phyloP scores from a whole-genome alignment of 2,113 vertebrate species.

The Saimiri boliviensis region DNA sequence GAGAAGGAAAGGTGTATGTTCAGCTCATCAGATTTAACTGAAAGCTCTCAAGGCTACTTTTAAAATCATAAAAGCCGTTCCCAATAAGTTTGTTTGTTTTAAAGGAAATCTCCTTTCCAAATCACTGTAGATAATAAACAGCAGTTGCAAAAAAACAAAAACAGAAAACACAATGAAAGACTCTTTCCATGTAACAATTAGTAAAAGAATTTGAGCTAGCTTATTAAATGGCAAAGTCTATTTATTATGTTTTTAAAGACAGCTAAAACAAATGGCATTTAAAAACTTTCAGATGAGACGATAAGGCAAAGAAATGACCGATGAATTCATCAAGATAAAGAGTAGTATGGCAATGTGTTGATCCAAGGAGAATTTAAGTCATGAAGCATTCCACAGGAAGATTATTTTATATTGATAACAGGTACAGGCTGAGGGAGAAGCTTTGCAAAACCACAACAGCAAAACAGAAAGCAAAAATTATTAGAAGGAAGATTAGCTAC shows the following conservation, averaged over 20 bases:
- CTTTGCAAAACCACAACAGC: neutral
- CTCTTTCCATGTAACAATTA: neutral
- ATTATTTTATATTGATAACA: neutral
- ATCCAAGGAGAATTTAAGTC: neutral
- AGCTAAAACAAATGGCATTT: neutral
- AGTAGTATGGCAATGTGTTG: neutral
- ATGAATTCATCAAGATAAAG: neutral
- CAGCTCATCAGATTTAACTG: neutral
- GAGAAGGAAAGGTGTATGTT: neutral
- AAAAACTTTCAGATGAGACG: neutral
- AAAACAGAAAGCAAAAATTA: neutral
- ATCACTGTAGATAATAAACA: neutral
- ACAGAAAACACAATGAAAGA: neutral
- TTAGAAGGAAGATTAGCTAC: neutral
- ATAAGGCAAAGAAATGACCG: neutral
- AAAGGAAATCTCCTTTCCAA: neutral
- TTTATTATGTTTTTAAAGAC: neutral
- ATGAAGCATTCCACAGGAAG: neutral
- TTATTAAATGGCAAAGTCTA: neutral
- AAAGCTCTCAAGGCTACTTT: neutral
- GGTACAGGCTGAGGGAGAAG: neutral
- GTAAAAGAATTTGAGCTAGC: neutral
- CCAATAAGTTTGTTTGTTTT: neutral
- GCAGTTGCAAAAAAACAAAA: neutral
- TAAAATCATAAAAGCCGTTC: neutral